Conservation (phyloP, 2,797 vertebrate species). For the Chromis chromis region DNA sequence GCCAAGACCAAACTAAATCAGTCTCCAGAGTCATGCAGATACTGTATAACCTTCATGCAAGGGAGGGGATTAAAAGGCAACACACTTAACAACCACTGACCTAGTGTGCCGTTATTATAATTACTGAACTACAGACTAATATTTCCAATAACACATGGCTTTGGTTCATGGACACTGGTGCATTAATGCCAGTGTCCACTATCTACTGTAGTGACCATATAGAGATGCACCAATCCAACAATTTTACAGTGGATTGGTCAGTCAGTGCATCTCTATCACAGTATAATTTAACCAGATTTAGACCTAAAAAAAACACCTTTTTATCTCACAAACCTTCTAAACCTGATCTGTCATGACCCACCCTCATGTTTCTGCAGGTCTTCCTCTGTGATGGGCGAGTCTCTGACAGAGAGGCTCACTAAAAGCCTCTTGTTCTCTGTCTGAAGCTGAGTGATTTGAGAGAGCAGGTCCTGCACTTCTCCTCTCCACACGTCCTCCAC, state of each 20-base stretch:
- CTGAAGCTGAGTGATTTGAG: constrained; percentile 91
- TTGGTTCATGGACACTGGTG: not conserved
- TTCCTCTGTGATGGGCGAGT: constrained; percentile 84
- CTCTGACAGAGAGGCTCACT: constrained; percentile 87
- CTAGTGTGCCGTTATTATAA: not conserved
- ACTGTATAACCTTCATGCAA: not conserved
- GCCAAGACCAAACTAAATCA: constrained; percentile 22
- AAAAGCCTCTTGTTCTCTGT: constrained; percentile 91
- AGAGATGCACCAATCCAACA: not conserved
- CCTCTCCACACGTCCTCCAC: constrained; percentile 94
- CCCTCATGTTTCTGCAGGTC: constrained; percentile 90
- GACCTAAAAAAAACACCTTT: not conserved
- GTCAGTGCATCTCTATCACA: no score
- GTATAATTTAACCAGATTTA: no score
- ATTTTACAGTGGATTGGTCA: no score
- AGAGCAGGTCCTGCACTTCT: constrained; percentile 92
- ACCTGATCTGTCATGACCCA: constrained; percentile 54
- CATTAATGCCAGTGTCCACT: not conserved
- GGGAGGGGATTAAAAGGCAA: not conserved
- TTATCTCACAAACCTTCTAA: not conserved
- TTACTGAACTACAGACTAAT: not conserved
- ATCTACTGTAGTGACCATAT: not conserved
- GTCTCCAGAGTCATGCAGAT: constrained; percentile 3
- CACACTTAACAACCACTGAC: not conserved
- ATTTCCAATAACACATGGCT: not conserved